Evolutionary conservation across 2,113 vertebrate species (phyloP).

Genomic region (Sula dactylatra): DNA sequence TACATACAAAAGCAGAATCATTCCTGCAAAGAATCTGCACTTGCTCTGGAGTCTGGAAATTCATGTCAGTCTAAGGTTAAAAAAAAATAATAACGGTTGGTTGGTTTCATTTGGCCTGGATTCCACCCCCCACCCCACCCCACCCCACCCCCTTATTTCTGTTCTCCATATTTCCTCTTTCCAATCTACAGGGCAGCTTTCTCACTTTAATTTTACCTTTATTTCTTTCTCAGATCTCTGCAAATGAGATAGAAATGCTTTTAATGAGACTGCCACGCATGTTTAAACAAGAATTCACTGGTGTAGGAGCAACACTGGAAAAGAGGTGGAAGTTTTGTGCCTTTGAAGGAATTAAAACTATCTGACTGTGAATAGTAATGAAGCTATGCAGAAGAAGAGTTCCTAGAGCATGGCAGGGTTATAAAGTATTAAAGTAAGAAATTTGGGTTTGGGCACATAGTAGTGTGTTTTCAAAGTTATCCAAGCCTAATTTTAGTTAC

Average conservation of each 20-base stretch:
- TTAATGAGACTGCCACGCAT: conserved; percentile 89
- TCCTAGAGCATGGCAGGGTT: conserved; percentile 51
- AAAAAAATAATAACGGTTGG: not conserved
- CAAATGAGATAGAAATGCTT: conserved; percentile 89
- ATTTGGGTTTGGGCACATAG: conserved; percentile 14
- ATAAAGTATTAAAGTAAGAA: conserved; percentile 33
- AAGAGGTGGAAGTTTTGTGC: conserved; percentile 98
- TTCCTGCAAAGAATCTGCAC: not conserved
- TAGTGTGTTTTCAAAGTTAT: conserved; percentile 48
- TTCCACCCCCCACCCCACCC: not conserved
- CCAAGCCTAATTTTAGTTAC: conserved; percentile 70
- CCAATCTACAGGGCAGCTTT: not conserved
- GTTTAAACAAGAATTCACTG: conserved; percentile 96
- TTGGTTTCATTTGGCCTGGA: not conserved
- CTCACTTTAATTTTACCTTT: conserved; percentile 5
- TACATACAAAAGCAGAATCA: not conserved
- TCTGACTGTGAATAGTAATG: conserved; percentile 71
- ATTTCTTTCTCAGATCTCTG: conserved; percentile 82
- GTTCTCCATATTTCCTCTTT: not conserved
- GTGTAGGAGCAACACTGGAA: conserved; percentile 93
- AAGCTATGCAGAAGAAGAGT: conserved; percentile 38
- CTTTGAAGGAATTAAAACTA: conserved; percentile 89
- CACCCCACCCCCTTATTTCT: not conserved
- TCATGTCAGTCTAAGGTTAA: not conserved
- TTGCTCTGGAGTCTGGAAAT: not conserved